Evolutionary conservation across 2,113 vertebrate genomes (phyloP).

Genomic region (Pundamilia nyererei): DNA sequence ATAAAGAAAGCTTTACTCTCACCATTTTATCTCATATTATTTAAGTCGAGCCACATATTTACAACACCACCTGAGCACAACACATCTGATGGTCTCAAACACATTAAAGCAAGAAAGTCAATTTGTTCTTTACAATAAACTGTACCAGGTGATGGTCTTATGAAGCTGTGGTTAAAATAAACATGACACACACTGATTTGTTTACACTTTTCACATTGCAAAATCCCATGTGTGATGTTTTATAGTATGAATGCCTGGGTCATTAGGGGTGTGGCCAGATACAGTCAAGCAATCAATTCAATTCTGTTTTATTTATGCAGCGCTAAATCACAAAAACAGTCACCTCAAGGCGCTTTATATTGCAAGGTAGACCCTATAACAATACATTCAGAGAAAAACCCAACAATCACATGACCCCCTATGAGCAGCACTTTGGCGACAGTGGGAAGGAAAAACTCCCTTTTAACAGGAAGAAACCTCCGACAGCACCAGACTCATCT

Average conservation of each 20-base stretch:
- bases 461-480: neutral
- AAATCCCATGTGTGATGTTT: neutral
- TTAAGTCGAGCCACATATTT: neutral
- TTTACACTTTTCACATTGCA: neutral
- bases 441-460: neutral
- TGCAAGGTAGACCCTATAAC: neutral
- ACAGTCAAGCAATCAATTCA: neutral
- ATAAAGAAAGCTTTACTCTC: neutral
- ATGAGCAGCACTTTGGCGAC: neutral
- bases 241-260: neutral
- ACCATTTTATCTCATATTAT: neutral
- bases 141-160: neutral
- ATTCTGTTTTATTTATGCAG: neutral
- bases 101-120: neutral
- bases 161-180: neutral
- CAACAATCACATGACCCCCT: too few relatives aligned
- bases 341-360: neutral
- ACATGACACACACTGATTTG: neutral
- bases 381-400: neutral
- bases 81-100: neutral
- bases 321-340: neutral
- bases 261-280: neutral
- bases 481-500: rapidly evolving
- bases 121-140: neutral
- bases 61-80: neutral